phyloP scores from a whole-genome alignment of 2,113 vertebrate genomes.

The Dermatemys mawii region DNA sequence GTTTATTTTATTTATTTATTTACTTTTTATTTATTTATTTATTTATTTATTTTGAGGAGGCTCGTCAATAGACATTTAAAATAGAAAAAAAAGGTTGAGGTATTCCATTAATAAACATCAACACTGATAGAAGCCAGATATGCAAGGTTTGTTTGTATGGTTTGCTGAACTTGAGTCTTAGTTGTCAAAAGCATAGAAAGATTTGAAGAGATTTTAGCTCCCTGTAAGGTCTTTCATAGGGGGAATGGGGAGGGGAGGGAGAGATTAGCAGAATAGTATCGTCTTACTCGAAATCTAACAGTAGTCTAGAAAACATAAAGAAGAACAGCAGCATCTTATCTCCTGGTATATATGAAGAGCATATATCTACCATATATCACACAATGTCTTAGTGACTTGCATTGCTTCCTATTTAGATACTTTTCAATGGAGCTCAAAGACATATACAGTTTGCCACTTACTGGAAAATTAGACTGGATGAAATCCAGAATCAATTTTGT shows the following conservation, averaged over 20 bases:
- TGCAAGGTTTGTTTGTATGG: not conserved
- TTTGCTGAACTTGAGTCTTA: not conserved
- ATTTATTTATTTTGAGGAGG: too few relatives aligned
- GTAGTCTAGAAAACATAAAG: slow-evolving; percentile 14
- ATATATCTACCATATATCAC: too few relatives aligned
- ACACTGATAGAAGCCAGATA: not conserved
- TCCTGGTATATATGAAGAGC: not conserved
- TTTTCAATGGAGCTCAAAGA: slow-evolving; percentile 38
- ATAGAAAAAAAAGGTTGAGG: fast-evolving
- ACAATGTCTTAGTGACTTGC: slow-evolving; percentile 32
- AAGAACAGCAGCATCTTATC: not conserved
- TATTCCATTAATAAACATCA: not conserved
- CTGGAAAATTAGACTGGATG: slow-evolving; percentile 55
- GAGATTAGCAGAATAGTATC: not conserved
- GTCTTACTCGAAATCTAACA: not conserved
- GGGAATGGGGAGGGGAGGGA: not conserved
- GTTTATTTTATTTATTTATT: too few relatives aligned
- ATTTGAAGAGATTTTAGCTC: not conserved
- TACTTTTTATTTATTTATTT: too few relatives aligned
- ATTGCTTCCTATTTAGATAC: slow-evolving; percentile 10
- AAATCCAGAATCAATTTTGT: slow-evolving; percentile 56
- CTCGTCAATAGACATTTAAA: not conserved
- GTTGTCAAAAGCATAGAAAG: not conserved
- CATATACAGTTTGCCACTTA: slow-evolving; percentile 27
- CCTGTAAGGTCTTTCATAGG: not conserved